A percentile compares a stretch with the other conserved stretches of the same genome.
Evolutionary conservation across 1,140 invertebrate genomes (phyloP).

Genomic region (Drosophila insularis): DNA sequence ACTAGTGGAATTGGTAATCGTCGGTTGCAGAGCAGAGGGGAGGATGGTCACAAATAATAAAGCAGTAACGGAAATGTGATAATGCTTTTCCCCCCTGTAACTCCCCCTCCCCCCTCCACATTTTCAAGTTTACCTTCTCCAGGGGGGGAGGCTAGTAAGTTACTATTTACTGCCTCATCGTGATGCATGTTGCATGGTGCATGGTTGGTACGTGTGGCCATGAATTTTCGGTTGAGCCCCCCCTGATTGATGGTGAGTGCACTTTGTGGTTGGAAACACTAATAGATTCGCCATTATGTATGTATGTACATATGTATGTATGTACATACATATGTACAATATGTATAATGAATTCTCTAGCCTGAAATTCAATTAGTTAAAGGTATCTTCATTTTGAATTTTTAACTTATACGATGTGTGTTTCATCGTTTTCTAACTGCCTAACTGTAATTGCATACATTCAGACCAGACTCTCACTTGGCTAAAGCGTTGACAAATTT

Average conservation of each 20-base stretch:
- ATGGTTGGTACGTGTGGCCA: slow-evolving; percentile 3
- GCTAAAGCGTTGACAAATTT: slow-evolving; percentile 75
- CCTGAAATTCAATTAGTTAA: not conserved
- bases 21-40: slow-evolving; percentile 8
- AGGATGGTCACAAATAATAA: slow-evolving; percentile 41
- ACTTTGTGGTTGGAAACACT: slow-evolving; percentile 24
- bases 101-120: not conserved
- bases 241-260: slow-evolving; percentile 37
- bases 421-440: too few species aligned
- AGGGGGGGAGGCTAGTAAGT: not conserved
- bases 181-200: not conserved
- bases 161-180: not conserved
- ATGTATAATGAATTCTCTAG: not conserved
- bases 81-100: slow-evolving; percentile 16
- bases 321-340: too few species aligned
- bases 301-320: too few species aligned
- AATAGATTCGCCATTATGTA: not conserved
- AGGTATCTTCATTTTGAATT: not conserved
- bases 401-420: not conserved
- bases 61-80: slow-evolving; percentile 56
- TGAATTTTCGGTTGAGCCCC: slow-evolving; percentile 15
- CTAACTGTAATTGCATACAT: too few species aligned
- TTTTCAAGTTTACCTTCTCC: slow-evolving; percentile 28
- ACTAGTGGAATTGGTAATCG: slow-evolving; percentile 37
- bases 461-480: not conserved